phyloP scores from a whole-genome alignment of 2,113 vertebrate species.

The Gorsachius goisagi region DNA sequence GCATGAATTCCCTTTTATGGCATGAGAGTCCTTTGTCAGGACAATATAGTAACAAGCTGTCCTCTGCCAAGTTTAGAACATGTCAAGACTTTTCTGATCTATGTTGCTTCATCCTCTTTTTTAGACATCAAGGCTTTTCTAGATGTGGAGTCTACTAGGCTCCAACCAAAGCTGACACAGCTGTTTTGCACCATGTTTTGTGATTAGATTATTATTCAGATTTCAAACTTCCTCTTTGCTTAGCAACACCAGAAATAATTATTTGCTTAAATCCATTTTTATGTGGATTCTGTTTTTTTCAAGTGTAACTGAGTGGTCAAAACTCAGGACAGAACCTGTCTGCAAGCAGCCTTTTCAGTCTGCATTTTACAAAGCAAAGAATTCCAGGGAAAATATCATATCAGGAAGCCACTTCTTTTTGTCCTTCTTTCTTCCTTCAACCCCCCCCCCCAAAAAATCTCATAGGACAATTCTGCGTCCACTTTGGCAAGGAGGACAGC shows the following conservation, averaged over 20 bases:
- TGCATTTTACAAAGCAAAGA: slow-evolving; percentile 84
- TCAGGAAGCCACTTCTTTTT: slow-evolving; percentile 5
- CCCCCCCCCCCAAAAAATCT: neutral
- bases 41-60: neutral
- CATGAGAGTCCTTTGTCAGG: neutral
- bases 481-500: neutral
- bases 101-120: slow-evolving; percentile 15
- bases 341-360: slow-evolving; percentile 87
- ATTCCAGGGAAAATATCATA: slow-evolving; percentile 80
- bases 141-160: slow-evolving; percentile 73
- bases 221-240: slow-evolving; percentile 86
- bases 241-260: slow-evolving; percentile 82
- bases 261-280: slow-evolving; percentile 83
- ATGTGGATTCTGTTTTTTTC: slow-evolving; percentile 82
- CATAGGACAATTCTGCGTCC: neutral
- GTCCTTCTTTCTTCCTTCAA: neutral
- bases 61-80: neutral
- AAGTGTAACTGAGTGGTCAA: slow-evolving; percentile 83
- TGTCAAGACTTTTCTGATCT: neutral
- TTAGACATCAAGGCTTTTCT: slow-evolving; percentile 76
- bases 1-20: neutral
- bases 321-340: slow-evolving; percentile 86
- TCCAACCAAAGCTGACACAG: slow-evolving; percentile 53
- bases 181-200: slow-evolving; percentile 65
- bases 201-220: slow-evolving; percentile 80